phyloP scores from a whole-genome alignment of 2,113 vertebrate species.

The Spermophilus dauricus region DNA sequence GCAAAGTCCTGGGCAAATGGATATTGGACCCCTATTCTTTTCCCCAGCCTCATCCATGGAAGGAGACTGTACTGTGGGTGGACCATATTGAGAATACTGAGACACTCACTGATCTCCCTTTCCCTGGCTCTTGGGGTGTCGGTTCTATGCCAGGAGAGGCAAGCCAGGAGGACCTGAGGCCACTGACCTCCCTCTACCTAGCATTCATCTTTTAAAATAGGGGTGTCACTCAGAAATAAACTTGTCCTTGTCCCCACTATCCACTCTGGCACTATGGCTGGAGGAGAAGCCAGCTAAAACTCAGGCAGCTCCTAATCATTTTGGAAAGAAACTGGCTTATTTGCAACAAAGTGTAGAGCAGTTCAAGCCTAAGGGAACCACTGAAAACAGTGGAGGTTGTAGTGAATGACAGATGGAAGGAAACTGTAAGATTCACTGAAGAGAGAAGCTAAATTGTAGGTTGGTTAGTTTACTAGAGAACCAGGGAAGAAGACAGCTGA shows the following conservation, averaged over 20 bases:
- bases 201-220: not conserved
- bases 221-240: not conserved
- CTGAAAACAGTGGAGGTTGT: not conserved
- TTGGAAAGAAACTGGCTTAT: not conserved
- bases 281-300: not conserved
- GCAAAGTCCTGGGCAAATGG: not conserved
- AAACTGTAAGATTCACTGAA: not conserved
- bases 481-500: not conserved
- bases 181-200: not conserved
- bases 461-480: not conserved
- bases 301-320: not conserved
- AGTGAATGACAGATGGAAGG: not conserved
- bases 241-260: not conserved
- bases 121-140: not conserved
- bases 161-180: not conserved
- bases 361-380: not conserved
- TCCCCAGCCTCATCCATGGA: too few species aligned
- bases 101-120: not conserved
- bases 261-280: not conserved
- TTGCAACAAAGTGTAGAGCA: not conserved
- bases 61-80: not conserved
- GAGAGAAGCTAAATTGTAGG: not conserved
- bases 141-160: not conserved
- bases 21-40: not conserved
- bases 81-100: not conserved